Evolutionary conservation across 1,140 invertebrate genomes (phyloP).

Genomic region (Anastrepha ludens): DNA sequence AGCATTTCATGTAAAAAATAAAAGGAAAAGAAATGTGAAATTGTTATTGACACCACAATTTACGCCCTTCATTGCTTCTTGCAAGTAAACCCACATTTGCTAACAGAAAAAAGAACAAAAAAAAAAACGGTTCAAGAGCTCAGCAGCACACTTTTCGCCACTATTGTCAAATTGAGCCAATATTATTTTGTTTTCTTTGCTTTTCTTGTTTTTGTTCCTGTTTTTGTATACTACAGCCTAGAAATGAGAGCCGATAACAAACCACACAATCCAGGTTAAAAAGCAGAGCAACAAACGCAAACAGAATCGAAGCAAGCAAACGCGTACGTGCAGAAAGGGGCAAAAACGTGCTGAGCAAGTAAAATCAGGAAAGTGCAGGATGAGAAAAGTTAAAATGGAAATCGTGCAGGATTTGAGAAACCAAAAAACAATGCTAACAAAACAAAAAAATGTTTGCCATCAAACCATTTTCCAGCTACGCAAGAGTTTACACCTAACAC

Average conservation of each 20-base stretch:
- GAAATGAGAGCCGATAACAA: background rate
- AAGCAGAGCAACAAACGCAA: background rate
- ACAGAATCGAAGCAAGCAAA: conserved; percentile 36
- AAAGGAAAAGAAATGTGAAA: background rate
- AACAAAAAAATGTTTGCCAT: background rate
- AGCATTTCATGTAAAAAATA: background rate
- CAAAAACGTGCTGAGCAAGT: background rate
- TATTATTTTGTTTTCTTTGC: background rate
- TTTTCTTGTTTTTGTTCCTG: background rate
- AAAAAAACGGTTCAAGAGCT: conserved; percentile 12
- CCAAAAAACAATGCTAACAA: background rate
- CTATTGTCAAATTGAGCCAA: conserved; percentile 43
- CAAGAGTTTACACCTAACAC: background rate
- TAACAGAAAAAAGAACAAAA: background rate
- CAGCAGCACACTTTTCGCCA: background rate
- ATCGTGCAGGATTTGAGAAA: conserved; percentile 12
- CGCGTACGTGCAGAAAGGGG: background rate
- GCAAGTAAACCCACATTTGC: background rate
- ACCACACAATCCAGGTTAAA: conserved; percentile 9
- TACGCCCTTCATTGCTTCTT: background rate
- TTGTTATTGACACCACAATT: conserved; percentile 3
- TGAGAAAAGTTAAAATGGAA: conserved; percentile 22
- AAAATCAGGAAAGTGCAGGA: background rate
- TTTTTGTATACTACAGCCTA: background rate
- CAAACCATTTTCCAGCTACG: background rate